A percentile compares a stretch with the other conserved stretches of the same genome.
These are phyloP conservation scores for Coreius guichenoti DNA, from an alignment of 2,797 vertebrate species.

Conservation along the genomic window DNA sequence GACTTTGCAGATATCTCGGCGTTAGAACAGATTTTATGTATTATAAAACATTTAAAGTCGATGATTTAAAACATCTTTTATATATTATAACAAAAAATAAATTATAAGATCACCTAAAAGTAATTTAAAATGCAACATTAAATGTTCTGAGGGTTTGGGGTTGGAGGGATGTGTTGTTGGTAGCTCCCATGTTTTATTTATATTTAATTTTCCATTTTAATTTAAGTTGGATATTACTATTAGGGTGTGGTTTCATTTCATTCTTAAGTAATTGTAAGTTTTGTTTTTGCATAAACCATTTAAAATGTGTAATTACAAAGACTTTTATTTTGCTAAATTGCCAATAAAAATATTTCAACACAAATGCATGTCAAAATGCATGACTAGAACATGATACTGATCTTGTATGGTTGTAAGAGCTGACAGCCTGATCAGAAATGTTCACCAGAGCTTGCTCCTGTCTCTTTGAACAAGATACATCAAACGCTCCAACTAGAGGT, in stretches of 20 bases:
- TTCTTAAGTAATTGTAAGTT: neutral
- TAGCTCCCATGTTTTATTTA: no score
- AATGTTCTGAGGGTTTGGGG: neutral
- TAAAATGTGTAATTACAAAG: neutral
- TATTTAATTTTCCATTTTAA: neutral
- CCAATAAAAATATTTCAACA: neutral
- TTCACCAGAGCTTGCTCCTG: neutral
- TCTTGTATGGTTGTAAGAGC: neutral
- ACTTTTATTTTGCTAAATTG: neutral
- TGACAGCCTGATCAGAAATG: slow-evolving; percentile 37
- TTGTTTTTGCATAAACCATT: neutral
- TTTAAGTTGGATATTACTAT: neutral
- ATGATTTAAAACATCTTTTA: neutral
- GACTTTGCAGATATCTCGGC: neutral
- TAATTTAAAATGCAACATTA: neutral
- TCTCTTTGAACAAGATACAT: slow-evolving; percentile 30
- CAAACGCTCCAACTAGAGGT: slow-evolving; percentile 39
- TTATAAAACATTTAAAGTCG: neutral
- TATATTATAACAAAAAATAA: neutral
- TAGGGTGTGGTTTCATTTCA: neutral
- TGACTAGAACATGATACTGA: slow-evolving; percentile 29
- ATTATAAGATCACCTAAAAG: neutral
- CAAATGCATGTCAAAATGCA: neutral
- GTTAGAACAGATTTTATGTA: neutral
- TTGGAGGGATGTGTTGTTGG: neutral